Evolutionary conservation across 2,113 vertebrate genomes (phyloP).

Genomic region (Rhea pennata): DNA sequence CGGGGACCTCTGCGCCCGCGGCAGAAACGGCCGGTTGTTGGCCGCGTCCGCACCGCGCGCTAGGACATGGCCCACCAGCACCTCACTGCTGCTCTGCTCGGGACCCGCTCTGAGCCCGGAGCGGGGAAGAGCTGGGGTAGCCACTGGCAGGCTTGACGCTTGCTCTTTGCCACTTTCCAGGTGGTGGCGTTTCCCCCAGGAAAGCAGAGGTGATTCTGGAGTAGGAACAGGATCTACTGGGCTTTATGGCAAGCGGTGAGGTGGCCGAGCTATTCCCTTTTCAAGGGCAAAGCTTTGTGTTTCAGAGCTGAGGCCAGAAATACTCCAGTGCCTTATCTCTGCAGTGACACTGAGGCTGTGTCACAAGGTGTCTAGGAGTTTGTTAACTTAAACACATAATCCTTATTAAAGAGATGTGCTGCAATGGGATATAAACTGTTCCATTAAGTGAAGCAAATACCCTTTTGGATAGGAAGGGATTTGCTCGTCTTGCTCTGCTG

Average conservation of each 20-base stretch:
- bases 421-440: neutral
- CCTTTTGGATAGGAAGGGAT: neutral
- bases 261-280: neutral
- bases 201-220: neutral
- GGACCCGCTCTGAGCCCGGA: neutral
- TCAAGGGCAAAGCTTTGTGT: too few species aligned
- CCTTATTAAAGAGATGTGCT: neutral
- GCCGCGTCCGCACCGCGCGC: neutral
- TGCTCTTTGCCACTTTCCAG: neutral
- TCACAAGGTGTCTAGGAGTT: neutral
- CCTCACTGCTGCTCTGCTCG: neutral
- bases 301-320: neutral
- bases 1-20: neutral
- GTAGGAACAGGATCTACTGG: fast-evolving
- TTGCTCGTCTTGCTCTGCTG: neutral
- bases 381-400: neutral
- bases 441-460: neutral
- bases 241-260: neutral
- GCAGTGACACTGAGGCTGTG: neutral
- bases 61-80: neutral
- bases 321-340: fast-evolving
- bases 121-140: fast-evolving
- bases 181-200: neutral
- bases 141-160: fast-evolving
- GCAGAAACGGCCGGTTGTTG: neutral